Evolutionary conservation across 2,888 invertebrate genomes (phyloP).

Genomic region (Amphimallon solstitiale): DNA sequence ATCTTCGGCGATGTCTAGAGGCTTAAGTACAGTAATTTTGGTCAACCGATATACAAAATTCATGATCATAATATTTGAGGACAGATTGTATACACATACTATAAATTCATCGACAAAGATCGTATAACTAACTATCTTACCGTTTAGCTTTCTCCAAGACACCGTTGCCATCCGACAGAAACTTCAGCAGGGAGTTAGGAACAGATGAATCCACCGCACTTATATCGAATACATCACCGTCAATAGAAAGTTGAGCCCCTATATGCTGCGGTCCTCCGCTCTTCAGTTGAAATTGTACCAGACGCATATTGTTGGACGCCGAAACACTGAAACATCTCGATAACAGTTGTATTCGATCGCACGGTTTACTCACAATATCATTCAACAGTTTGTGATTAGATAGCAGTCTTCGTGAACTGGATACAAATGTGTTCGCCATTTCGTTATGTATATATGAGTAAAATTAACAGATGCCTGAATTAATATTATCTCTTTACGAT

Average conservation of each 20-base stretch:
- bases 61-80: too few relatives aligned
- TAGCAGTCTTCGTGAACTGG: constrained; percentile 6
- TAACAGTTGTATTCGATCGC: constrained; percentile 16
- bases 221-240: constrained; percentile 75
- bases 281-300: constrained; percentile 75
- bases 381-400: constrained; percentile 27
- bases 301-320: constrained; percentile 68
- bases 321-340: constrained; percentile 55
- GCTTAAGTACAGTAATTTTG: too few relatives aligned
- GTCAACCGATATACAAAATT: too few relatives aligned
- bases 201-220: constrained; percentile 68
- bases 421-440: constrained; percentile 11
- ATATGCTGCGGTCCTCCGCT: constrained; percentile 71
- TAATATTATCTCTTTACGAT: not conserved
- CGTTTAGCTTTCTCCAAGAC: constrained; percentile 67
- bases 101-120: too few relatives aligned
- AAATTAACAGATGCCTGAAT: not conserved
- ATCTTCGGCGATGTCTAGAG: too few relatives aligned
- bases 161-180: constrained; percentile 64
- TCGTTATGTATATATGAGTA: not conserved
- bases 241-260: constrained; percentile 69
- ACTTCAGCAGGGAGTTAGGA: constrained; percentile 67
- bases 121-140: constrained; percentile 55
- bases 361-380: constrained; percentile 23
- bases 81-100: too few relatives aligned